phyloP scores from a whole-genome alignment of 2,113 vertebrate genomes.

The Platysteira castanea region DNA sequence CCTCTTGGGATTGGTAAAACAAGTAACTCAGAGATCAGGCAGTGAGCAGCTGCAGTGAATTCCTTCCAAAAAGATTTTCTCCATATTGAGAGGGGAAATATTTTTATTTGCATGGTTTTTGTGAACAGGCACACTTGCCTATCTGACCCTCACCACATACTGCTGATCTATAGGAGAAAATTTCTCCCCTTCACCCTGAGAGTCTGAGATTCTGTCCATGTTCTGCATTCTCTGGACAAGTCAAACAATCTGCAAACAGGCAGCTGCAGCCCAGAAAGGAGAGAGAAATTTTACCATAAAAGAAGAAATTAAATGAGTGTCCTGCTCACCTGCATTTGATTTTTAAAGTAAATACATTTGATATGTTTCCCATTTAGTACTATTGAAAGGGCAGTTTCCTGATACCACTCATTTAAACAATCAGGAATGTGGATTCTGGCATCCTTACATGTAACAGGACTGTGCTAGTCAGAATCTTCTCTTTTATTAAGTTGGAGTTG shows the following conservation, averaged over 20 bases:
- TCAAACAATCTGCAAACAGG: not conserved
- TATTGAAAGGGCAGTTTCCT: not conserved
- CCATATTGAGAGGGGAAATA: not conserved
- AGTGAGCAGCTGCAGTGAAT: not conserved
- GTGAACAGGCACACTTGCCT: not conserved
- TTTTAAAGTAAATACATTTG: not conserved
- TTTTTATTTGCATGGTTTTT: not conserved
- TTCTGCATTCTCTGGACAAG: not conserved
- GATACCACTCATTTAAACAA: not conserved
- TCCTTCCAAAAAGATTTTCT: not conserved
- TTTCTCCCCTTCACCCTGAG: not conserved
- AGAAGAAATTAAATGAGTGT: not conserved
- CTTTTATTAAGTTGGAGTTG: conserved; percentile 53
- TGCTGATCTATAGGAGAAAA: not conserved
- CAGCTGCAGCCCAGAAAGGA: not conserved
- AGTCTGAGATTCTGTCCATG: not conserved
- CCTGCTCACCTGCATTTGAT: not conserved
- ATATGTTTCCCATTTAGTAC: not conserved
- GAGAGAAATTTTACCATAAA: not conserved
- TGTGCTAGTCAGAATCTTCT: conserved; percentile 29
- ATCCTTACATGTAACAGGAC: not conserved
- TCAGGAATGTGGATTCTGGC: not conserved
- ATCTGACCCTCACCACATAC: not conserved
- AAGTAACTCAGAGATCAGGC: not conserved
- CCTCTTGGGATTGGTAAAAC: not conserved